Base-by-base conservation (phyloP, 2,113 vertebrate genomes). In the Laticauda colubrina region DNA sequence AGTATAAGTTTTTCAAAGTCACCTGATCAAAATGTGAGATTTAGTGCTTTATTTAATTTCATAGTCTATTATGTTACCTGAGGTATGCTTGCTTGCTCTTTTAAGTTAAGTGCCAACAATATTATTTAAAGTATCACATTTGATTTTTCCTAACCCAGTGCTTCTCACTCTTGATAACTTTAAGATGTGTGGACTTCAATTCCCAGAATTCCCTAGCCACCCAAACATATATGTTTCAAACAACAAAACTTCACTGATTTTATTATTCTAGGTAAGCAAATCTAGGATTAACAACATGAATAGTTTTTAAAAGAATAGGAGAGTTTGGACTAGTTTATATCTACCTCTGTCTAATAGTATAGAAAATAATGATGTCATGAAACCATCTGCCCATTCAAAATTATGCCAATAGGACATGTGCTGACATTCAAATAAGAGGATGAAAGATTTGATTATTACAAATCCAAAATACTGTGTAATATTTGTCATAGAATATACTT, bases 391-490 rank as follows among this genome's bases (percentile, higher is more conserved):
- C 96, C 88, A 93, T 93, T 94, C 94, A 91, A 91, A 88, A 93
- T 92, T 94, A 86, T 96, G 95, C 96, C 96, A 95, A 92, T 34
- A 85, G 90, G 64, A 95, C 95, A 95, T 96, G 96, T 96, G 95
- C 94, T 97, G 96, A 97, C 94, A 96, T 96, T 97, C 94, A 95
- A 88, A 96, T 92, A 95, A 69, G 64, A 89, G 89, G 93, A 89
- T 93, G 92, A 94, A 94, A 95, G 55, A 55, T 91, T 69, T 95
- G 95, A 95, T 95, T 94, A 95, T 95, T 64, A 85, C 29, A 55
- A 1, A 34, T 88, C 90, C 94, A 96, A 94, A 96, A 95, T 95
- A 95, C 69, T 89, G 61, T 85, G 85, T 26, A 81, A 20, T 89
- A 54, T 88, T 90, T 55, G 15, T n/a, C 89, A 91, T 53, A 95